Evolutionary conservation across 2,888 invertebrate species (phyloP).

Genomic region (Cosmorhoe ocellata): DNA sequence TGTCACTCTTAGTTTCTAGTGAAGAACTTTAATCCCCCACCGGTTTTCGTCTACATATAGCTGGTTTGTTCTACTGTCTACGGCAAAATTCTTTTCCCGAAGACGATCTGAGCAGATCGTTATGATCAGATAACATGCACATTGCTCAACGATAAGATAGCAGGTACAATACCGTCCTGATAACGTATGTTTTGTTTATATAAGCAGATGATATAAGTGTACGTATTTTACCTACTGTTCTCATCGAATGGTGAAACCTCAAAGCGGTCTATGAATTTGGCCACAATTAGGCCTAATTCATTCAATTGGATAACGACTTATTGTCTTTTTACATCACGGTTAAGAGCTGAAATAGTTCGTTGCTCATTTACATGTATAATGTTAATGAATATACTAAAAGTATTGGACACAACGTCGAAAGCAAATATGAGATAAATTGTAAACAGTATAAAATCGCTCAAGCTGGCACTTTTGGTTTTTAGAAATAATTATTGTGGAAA

Average conservation of each 20-base stretch:
- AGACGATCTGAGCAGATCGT: constrained; percentile 16
- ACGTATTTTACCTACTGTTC: constrained; percentile 2
- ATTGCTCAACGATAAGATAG: constrained; percentile 30
- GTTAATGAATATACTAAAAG: no score
- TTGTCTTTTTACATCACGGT: constrained; percentile 18
- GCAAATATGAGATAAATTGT: no score
- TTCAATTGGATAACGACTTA: constrained; percentile 32
- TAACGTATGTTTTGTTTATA: constrained; percentile 31
- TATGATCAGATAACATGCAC: constrained; percentile 20
- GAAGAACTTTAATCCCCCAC: no score
- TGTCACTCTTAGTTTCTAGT: no score
- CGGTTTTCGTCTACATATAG: no score
- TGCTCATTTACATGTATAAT: not conserved
- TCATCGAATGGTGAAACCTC: no score
- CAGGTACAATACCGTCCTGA: constrained; percentile 26
- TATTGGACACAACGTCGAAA: no score
- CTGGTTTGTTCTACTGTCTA: no score
- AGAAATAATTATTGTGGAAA: no score
- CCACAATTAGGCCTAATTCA: constrained; percentile 30
- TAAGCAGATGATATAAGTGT: constrained; percentile 24
- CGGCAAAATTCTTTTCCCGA: constrained; percentile 2
- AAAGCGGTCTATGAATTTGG: constrained; percentile 12
- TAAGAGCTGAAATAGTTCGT: constrained; percentile 5
- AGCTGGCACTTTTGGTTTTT: no score
- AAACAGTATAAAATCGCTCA: no score